Base-by-base conservation (phyloP, 1,140 invertebrate species). In the Colletes gigas region DNA sequence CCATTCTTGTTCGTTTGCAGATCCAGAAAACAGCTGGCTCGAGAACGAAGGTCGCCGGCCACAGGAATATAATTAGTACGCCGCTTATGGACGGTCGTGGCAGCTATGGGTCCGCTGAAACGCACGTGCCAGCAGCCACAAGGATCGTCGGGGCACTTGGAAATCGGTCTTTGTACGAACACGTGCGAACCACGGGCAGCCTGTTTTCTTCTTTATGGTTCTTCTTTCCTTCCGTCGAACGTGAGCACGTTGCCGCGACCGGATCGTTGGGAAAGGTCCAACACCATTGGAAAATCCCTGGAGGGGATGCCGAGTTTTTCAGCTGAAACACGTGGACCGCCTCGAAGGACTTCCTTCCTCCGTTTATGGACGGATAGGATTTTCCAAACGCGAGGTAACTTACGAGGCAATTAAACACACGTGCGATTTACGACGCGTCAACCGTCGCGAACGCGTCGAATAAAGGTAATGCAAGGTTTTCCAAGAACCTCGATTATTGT, bases 51-150 rank as follows among this genome's bases (percentile, higher is more conserved):
- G 85, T 77, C 68, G 39, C 77, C 78, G 65, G 55, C 69, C 72
- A 52, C 63, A 41, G 50, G 80, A 84, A 63, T 86, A 84, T 84
- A 84, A 87, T 87, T 87, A 87, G 85, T 87, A 47, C 57, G 39
- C 69, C 77, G 39, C 60, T 81, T 86, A 86, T 66, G 66, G 73
- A 47, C 44, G 54, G 55, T 39, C 67, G n/a, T 57, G 30, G 21
- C 59, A 47, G 17, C 68, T 41, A 52, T 65, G 65, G 66, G 41
- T 57, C 52, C 14, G 10, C 47, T 62, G 30, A 57, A 83, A 70
- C 39, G 4, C 15, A 5, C n/a, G 7, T 39, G 17, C 44, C 7
- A 10, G 7, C 9, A 19, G 44, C 68, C n/a, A 47, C 15, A 77
- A 30, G 62, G n/a, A 15, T 9, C n/a, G 21, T 15, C 66, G 66